Conservation (phyloP, 2,888 invertebrate genomes). For the Agrilus mali region DNA sequence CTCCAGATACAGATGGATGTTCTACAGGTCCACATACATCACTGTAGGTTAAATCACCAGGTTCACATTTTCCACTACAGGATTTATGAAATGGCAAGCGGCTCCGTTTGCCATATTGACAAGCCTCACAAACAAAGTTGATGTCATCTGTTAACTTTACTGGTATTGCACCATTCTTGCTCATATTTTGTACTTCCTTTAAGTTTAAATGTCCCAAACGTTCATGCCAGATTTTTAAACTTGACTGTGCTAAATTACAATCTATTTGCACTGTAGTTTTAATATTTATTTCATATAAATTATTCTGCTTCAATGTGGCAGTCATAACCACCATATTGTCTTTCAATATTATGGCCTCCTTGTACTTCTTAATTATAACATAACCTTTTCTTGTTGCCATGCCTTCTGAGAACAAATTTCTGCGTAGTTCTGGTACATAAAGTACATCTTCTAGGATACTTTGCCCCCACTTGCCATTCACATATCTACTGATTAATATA, state of each 20-base stretch:
- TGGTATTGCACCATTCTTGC: too few relatives aligned
- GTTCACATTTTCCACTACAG: conserved; percentile 11
- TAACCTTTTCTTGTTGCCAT: conserved; percentile 17
- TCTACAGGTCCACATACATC: too few relatives aligned
- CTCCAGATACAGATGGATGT: too few relatives aligned
- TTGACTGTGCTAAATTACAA: too few relatives aligned
- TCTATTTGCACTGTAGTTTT: conserved; percentile 7
- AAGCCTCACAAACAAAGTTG: conserved; percentile 14
- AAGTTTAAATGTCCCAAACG: conserved; percentile 17
- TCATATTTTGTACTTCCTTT: conserved; percentile 12
- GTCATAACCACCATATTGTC: too few relatives aligned
- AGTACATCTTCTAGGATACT: too few relatives aligned
- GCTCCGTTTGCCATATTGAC: conserved; percentile 14
- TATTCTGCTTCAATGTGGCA: conserved; percentile 10
- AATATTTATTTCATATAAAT: conserved; percentile 16
- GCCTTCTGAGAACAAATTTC: conserved; percentile 26
- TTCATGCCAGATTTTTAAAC: conserved; percentile 17
- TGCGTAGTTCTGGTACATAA: too few relatives aligned
- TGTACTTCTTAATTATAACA: conserved; percentile 17
- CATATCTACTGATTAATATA: too few relatives aligned
- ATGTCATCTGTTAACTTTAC: conserved; percentile 9
- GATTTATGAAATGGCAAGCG: conserved; percentile 10
- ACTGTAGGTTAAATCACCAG: too few relatives aligned
- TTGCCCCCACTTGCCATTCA: too few relatives aligned
- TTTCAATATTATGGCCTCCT: too few relatives aligned